Conservation (phyloP, 2,113 vertebrate species). For the Ivindomyrus marchei region DNA sequence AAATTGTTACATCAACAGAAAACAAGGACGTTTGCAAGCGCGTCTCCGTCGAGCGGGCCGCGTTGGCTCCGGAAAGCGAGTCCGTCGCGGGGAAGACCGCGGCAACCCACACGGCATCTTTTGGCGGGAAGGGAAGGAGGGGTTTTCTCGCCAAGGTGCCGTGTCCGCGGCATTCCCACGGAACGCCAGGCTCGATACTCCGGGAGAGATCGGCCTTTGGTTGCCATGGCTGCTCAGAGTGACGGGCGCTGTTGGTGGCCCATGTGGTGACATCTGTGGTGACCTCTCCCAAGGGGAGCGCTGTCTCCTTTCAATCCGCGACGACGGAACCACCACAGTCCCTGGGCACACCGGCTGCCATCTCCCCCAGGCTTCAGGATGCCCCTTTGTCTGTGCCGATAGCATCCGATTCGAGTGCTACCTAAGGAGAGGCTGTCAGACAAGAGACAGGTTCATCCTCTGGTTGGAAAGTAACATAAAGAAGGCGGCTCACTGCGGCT, state of each 20-base stretch:
- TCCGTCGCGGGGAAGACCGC: not conserved
- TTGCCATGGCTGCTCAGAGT: not conserved
- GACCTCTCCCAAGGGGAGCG: not conserved
- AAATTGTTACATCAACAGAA: slow-evolving; percentile 55
- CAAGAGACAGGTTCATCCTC: not conserved
- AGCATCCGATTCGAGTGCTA: not conserved
- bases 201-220: not conserved
- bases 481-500: not conserved
- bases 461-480: not conserved
- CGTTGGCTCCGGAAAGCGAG: not conserved
- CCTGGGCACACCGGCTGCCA: not conserved
- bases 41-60: not conserved
- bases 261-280: not conserved
- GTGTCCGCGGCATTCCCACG: not conserved
- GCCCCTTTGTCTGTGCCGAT: not conserved
- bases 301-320: not conserved
- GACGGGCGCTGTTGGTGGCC: not conserved
- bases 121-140: not conserved
- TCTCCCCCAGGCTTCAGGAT: not conserved
- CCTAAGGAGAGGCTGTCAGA: not conserved
- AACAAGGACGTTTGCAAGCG: slow-evolving; percentile 26
- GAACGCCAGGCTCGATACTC: not conserved
- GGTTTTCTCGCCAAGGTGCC: not conserved
- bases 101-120: not conserved
- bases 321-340: not conserved